These are phyloP conservation scores for Numida meleagris DNA, from an alignment of 2,113 vertebrate genomes.

Conservation along the genomic window DNA sequence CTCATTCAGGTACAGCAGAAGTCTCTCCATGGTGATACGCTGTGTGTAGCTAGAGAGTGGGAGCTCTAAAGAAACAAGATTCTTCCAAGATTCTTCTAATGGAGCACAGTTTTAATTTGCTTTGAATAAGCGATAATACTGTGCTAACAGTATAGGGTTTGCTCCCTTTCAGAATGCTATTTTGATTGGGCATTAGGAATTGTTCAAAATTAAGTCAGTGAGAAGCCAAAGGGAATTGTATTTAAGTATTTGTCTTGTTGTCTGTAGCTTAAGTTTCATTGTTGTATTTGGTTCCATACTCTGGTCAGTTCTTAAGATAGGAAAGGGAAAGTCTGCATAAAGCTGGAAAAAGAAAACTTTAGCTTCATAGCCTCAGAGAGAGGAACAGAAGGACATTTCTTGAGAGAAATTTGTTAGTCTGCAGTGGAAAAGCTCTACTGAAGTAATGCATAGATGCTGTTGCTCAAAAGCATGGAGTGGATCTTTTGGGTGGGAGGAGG, in stretches of 20 bases:
- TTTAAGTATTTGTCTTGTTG: neutral
- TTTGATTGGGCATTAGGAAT: neutral
- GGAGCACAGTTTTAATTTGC: neutral
- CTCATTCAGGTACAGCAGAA: neutral
- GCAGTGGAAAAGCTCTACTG: neutral
- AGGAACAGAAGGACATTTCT: neutral
- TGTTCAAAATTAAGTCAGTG: neutral
- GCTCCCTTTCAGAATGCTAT: neutral
- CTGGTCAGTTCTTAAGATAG: neutral
- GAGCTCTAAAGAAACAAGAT: neutral
- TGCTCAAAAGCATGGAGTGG: neutral
- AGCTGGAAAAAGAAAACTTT: neutral
- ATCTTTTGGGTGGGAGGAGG: neutral
- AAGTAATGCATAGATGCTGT: neutral
- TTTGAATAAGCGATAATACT: neutral
- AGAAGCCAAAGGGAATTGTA: neutral
- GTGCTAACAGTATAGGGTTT: neutral
- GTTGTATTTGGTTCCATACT: neutral
- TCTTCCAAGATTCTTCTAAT: neutral
- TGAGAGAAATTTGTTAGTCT: neutral
- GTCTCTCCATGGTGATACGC: fast-evolving
- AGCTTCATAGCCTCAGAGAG: neutral
- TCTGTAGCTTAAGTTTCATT: neutral
- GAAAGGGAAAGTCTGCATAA: neutral
- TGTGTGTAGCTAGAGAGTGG: neutral